Evolutionary conservation across 2,113 vertebrate genomes (phyloP), one percentile per base, ranked within the genome.

Genomic region (Zingel zingel): DNA sequence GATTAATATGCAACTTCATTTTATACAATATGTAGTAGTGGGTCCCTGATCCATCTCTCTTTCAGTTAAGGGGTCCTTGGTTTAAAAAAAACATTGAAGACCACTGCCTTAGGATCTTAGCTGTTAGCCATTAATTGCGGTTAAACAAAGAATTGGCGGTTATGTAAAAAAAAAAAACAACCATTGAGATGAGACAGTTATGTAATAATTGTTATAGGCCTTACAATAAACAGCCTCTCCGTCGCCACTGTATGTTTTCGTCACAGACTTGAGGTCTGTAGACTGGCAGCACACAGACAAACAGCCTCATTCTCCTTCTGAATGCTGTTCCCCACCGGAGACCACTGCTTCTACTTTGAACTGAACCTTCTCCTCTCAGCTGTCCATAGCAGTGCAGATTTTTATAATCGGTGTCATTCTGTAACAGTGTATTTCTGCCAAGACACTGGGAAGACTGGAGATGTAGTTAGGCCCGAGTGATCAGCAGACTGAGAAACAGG

Each of bases 381-480:
- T 89, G 81, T 23, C 13, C 59, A 59, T 89, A 89, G 83, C 88
- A 91, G 62, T 83, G 85, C 81, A 84, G 4, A 62, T 89, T 88
- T 0, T 75, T 1, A 21, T 85, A 78, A 6, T 78, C 65, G 0
- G 83, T 88, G 68, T 91, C 12, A 27, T 91, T 91, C 61, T 91
- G 76, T 82, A 86, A 39, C 90, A 89, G 56, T 62, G 19, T n/a
- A 89, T 88, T 27, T 88, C 73, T 69, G 64, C 86, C 0, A 0
- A 18, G 13, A 18, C 69, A 23, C 1, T 11, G 16, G 78, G 51
- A 25, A 0, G 50, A 3, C 1, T 75, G 72, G 51, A 53, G 72
- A 88, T 78, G 61, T 65, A 39, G 2, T 0, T n/a, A 0, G 87
- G 85, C 90, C 90, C 89, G 89, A 51, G 76, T 79, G 78, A 91